A percentile compares a stretch with the other conserved stretches of the same genome.
Conservation (phyloP, 1,140 invertebrate species). For the Mya arenaria region DNA sequence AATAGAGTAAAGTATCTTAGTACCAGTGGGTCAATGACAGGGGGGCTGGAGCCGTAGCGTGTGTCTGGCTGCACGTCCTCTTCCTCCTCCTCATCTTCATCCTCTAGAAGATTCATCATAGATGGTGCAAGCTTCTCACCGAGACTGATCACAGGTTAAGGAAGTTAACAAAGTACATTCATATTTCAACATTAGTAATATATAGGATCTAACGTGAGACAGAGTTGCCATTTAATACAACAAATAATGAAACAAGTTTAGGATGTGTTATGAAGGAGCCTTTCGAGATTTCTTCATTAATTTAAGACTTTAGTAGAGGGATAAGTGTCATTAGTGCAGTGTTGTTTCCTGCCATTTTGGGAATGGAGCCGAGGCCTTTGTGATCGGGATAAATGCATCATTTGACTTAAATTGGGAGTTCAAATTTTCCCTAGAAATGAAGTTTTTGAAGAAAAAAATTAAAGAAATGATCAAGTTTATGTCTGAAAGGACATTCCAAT, state of each 20-base stretch:
- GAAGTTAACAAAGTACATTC: neutral
- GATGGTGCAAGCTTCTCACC: constrained; percentile 68
- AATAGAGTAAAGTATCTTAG: no score
- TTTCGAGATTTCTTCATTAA: neutral
- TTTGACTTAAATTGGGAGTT: no score
- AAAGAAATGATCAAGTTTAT: no score
- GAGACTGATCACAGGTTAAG: constrained; percentile 58
- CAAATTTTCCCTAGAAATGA: no score
- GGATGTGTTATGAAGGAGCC: neutral
- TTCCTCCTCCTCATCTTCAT: constrained; percentile 66
- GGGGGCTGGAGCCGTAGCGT: constrained; percentile 40
- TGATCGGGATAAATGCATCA: no score
- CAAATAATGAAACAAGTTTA: neutral
- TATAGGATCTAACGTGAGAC: neutral
- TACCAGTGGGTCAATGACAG: constrained; percentile 57
- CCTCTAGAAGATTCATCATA: constrained; percentile 71
- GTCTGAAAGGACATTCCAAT: no score
- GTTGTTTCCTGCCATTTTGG: no score
- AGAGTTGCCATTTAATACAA: neutral
- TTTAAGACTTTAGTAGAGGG: neutral
- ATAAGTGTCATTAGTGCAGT: neutral
- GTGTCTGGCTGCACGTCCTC: constrained; percentile 41
- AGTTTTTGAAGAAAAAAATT: no score
- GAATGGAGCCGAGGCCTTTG: no score
- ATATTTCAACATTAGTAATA: neutral